phyloP scores from a whole-genome alignment of 2,888 invertebrate genomes.

The Creontiades dilutus region DNA sequence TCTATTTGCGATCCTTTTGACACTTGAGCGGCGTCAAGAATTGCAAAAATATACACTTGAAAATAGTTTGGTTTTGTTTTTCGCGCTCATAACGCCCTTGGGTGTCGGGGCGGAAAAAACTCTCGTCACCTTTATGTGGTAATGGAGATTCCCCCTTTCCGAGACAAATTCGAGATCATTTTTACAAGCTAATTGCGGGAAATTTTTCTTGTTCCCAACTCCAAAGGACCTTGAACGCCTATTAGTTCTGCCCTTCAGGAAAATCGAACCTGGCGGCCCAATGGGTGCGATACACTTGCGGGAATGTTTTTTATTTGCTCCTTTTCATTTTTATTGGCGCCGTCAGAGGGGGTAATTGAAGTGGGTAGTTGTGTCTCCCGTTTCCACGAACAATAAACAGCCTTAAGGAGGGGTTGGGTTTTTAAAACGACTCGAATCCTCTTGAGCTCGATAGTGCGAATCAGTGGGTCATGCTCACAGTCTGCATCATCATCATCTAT shows the following conservation, averaged over 20 bases:
- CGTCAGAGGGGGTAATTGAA: not conserved
- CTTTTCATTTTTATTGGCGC: not conserved
- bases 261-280: not conserved
- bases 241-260: conserved; percentile 36
- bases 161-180: conserved; percentile 35
- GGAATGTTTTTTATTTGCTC: conserved; percentile 5
- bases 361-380: not conserved
- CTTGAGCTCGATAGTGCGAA: not conserved
- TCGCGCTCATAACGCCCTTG: conserved; percentile 5
- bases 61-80: conserved; percentile 10
- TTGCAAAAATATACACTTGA: conserved; percentile 28
- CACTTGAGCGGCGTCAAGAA: conserved; percentile 4
- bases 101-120: not conserved
- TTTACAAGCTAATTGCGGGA: not conserved
- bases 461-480: not conserved
- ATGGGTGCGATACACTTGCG: conserved; percentile 40
- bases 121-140: not conserved
- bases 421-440: not conserved
- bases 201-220: conserved; percentile 1
- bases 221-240: conserved; percentile 1
- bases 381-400: conserved; percentile 26
- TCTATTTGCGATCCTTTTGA: conserved; percentile 15
- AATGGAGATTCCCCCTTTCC: conserved; percentile 8
- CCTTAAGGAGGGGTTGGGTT: not conserved
- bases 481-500: not conserved